Evolutionary conservation across 2,888 invertebrate genomes (phyloP).

Genomic region (Argyresthia albistria): DNA sequence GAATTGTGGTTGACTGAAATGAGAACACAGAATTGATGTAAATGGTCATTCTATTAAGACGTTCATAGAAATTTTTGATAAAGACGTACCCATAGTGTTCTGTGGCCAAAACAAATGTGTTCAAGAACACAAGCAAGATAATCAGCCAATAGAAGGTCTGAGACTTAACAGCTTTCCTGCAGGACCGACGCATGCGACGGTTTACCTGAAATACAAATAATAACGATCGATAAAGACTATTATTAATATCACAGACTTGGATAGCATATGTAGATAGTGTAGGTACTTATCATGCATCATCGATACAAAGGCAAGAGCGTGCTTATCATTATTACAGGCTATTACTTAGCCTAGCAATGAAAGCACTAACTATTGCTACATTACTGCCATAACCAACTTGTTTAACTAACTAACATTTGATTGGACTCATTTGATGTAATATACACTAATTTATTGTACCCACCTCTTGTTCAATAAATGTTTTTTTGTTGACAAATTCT

Average conservation of each 20-base stretch:
- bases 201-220: slow-evolving; percentile 69
- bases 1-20: slow-evolving; percentile 85
- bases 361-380: no score
- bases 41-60: neutral
- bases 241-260: neutral
- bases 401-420: no score
- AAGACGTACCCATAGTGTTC: slow-evolving; percentile 84
- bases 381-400: no score
- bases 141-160: slow-evolving; percentile 99
- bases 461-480: no score
- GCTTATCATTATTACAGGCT: no score
- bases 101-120: slow-evolving; percentile 96
- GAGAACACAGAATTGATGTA: neutral
- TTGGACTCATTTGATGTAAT: no score
- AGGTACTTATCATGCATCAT: neutral
- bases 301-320: no score
- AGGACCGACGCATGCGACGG: slow-evolving; percentile 89
- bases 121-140: slow-evolving; percentile 96
- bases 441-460: no score
- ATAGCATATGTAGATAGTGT: no score
- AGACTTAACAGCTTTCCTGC: slow-evolving; percentile 95
- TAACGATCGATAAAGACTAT: neutral
- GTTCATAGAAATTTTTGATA: no score
- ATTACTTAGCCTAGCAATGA: no score
- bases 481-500: no score